Evolutionary conservation across 1,140 invertebrate species (phyloP).

Genomic region (Drosophila arawakana): DNA sequence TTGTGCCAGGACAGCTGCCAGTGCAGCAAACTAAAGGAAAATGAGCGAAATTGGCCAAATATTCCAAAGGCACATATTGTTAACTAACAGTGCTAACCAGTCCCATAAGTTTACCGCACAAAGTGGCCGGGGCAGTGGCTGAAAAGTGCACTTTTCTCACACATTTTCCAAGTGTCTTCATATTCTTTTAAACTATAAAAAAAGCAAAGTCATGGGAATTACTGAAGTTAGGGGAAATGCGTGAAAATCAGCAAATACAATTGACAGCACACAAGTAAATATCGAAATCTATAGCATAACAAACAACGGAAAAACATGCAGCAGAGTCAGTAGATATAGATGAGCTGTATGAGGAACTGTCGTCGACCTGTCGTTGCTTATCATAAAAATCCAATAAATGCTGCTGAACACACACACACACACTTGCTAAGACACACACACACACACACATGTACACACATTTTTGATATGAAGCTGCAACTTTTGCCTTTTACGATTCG

Average conservation of each 20-base stretch:
- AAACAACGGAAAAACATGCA: slow-evolving; percentile 1
- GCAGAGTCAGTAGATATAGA: not conserved
- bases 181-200: too few relatives aligned
- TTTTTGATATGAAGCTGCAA: slow-evolving; percentile 12
- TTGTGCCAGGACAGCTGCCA: slow-evolving; percentile 53
- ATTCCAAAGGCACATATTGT: too few relatives aligned
- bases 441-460: not conserved
- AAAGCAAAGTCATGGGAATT: too few relatives aligned
- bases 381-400: slow-evolving; percentile 79
- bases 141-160: slow-evolving; percentile 24
- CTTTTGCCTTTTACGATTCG: slow-evolving; percentile 52
- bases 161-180: not conserved
- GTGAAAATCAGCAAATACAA: slow-evolving; percentile 4
- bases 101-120: too few relatives aligned
- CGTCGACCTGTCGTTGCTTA: slow-evolving; percentile 59
- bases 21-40: not conserved
- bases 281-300: slow-evolving; percentile 31
- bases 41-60: too few relatives aligned
- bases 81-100: too few relatives aligned
- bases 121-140: not conserved
- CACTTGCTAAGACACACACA: slow-evolving; percentile 11
- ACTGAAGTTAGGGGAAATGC: too few relatives aligned
- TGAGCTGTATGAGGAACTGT: slow-evolving; percentile 35
- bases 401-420: slow-evolving; percentile 21
- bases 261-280: slow-evolving; percentile 23